A percentile compares a stretch with the other conserved stretches of the same genome.
Conservation (phyloP, 2,113 vertebrate genomes). For the Dicentrarchus labrax region DNA sequence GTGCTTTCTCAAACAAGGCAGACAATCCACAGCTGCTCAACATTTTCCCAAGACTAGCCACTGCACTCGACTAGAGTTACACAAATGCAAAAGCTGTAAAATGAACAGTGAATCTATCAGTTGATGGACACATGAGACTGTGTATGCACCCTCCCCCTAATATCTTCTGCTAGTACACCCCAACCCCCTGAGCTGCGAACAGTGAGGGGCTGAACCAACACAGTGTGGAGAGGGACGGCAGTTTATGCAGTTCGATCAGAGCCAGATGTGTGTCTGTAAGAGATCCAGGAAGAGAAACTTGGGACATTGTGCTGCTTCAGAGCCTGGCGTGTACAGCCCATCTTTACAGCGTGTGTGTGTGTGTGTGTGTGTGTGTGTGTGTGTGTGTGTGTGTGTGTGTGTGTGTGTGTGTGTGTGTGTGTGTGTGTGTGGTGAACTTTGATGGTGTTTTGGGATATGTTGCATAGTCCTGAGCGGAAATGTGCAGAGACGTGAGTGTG, state of each 20-base stretch:
- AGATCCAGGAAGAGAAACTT: slow-evolving; percentile 52
- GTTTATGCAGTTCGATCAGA: slow-evolving; percentile 61
- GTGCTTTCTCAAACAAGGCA: neutral
- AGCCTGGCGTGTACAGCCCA: slow-evolving; percentile 25
- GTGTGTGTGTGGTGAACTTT: neutral
- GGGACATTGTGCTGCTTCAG: slow-evolving; percentile 45
- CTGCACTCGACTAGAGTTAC: slow-evolving; percentile 32
- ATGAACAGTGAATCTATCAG: slow-evolving; percentile 14
- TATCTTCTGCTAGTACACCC: slow-evolving; percentile 28
- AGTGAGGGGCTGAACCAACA: slow-evolving; percentile 36
- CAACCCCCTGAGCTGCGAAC: neutral
- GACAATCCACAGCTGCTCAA: slow-evolving; percentile 57
- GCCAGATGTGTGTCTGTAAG: slow-evolving; percentile 72
- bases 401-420: slow-evolving; percentile 6
- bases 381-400: neutral
- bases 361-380: slow-evolving; percentile 4
- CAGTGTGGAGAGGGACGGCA: slow-evolving; percentile 6
- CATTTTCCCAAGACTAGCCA: slow-evolving; percentile 27
- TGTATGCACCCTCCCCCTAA: slow-evolving; percentile 23
- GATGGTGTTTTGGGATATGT: slow-evolving; percentile 45
- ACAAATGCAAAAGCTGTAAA: slow-evolving; percentile 43
- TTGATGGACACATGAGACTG: slow-evolving; percentile 32
- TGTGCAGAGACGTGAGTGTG: slow-evolving; percentile 7
- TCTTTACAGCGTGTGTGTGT: slow-evolving; percentile 35
- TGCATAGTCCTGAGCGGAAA: slow-evolving; percentile 18